Conservation (phyloP, 1,140 invertebrate species). For the Fopius arisanus region DNA sequence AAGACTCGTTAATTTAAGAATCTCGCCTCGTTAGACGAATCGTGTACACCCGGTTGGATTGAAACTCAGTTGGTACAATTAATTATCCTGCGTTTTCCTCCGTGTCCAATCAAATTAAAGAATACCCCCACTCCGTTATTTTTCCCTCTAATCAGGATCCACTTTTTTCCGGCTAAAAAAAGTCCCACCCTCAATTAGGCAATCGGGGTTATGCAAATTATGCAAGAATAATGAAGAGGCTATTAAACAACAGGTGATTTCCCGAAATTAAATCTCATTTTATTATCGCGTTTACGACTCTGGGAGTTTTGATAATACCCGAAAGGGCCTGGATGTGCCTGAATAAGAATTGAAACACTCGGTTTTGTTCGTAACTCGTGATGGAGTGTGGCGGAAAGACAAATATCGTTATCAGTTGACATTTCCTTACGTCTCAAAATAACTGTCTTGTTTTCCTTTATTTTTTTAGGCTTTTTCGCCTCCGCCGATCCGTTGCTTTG, state of each 20-base stretch:
- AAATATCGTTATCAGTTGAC: slow-evolving; percentile 40
- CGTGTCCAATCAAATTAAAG: slow-evolving; percentile 51
- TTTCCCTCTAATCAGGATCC: slow-evolving; percentile 39
- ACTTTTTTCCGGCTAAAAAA: slow-evolving; percentile 63
- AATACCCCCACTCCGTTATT: slow-evolving; percentile 25
- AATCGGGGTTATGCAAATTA: slow-evolving; percentile 25
- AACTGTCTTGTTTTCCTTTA: slow-evolving; percentile 18
- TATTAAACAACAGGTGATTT: not conserved
- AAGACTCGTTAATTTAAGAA: slow-evolving; percentile 59
- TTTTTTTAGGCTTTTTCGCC: not conserved
- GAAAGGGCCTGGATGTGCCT: not conserved
- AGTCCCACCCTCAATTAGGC: slow-evolving; percentile 55
- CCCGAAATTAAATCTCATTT: not conserved
- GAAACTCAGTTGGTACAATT: slow-evolving; percentile 58
- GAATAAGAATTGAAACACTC: not conserved
- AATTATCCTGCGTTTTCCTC: slow-evolving; percentile 49
- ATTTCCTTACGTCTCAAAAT: slow-evolving; percentile 31
- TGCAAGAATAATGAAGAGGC: not conserved
- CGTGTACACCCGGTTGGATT: slow-evolving; percentile 52
- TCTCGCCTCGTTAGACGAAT: slow-evolving; percentile 62
- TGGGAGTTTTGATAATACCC: not conserved
- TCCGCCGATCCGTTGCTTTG: not conserved
- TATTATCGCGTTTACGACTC: not conserved
- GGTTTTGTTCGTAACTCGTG: slow-evolving; percentile 28
- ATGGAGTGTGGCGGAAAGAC: slow-evolving; percentile 19